phyloP scores from a whole-genome alignment of 2,888 invertebrate genomes.

The Cataglyphis cursor region DNA sequence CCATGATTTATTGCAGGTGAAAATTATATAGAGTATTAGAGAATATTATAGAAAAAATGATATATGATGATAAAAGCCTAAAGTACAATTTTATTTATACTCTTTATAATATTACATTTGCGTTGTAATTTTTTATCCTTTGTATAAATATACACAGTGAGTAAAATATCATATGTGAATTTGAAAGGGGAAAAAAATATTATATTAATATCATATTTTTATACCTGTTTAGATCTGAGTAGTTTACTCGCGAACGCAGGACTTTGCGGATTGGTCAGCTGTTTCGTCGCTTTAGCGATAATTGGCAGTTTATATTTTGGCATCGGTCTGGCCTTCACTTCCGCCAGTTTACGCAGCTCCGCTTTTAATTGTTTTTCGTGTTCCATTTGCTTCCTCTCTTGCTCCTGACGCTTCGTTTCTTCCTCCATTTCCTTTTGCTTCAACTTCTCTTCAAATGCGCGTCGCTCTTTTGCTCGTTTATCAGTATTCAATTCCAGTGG shows the following conservation, averaged over 20 bases:
- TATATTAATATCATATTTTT: neutral
- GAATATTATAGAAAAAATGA: neutral
- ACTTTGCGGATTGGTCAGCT: constrained; percentile 90
- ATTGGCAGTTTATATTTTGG: constrained; percentile 87
- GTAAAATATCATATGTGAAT: neutral
- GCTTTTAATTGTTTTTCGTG: constrained; percentile 88
- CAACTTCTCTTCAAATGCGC: constrained; percentile 88
- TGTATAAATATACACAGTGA: constrained; percentile 13
- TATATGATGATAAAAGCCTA: neutral
- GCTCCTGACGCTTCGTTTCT: constrained; percentile 86
- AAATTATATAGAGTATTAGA: neutral
- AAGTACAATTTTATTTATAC: constrained; percentile 19
- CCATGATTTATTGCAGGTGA: neutral
- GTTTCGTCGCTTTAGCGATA: constrained; percentile 87
- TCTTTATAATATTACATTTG: neutral
- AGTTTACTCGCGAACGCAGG: constrained; percentile 84
- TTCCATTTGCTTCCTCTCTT: constrained; percentile 80
- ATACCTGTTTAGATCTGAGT: constrained; percentile 47
- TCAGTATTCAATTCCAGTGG: constrained; percentile 88
- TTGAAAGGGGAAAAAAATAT: neutral
- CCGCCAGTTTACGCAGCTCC: constrained; percentile 88
- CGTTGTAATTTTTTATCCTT: neutral
- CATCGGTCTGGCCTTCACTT: constrained; percentile 90
- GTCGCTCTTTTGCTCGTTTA: constrained; percentile 89
- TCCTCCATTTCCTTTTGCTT: constrained; percentile 88